A percentile compares a stretch with the other conserved stretches of the same genome.
These are phyloP conservation scores for Microcebus ravelobensis DNA, from an alignment of 2,113 vertebrate species.

Conservation along the genomic window DNA sequence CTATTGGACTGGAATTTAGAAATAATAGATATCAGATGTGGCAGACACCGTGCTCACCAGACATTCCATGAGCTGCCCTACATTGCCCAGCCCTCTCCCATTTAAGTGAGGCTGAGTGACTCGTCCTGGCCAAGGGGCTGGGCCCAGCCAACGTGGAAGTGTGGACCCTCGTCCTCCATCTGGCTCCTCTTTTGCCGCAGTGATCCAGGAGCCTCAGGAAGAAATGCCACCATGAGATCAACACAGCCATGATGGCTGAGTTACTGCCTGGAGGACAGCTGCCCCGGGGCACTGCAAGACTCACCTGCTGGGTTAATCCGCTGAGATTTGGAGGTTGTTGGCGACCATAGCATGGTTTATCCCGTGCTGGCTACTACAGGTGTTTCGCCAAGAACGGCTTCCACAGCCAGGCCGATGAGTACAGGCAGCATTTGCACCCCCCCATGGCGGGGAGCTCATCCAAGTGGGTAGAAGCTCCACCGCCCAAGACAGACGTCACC, in stretches of 20 bases:
- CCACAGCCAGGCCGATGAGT: background rate
- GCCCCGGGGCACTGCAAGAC: background rate
- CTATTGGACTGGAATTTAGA: background rate
- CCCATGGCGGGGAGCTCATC: rapidly evolving
- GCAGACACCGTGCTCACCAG: background rate
- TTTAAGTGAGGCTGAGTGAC: too few species aligned
- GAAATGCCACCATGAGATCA: background rate
- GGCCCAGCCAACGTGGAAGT: background rate
- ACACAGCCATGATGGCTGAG: background rate
- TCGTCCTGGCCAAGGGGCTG: background rate
- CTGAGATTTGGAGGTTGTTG: background rate
- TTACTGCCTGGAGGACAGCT: background rate
- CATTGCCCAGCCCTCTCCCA: background rate
- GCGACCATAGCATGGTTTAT: background rate
- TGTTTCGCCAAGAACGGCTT: background rate
- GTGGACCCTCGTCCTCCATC: background rate
- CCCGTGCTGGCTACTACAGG: background rate
- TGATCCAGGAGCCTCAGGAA: background rate
- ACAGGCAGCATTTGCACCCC: background rate
- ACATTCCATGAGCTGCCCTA: background rate
- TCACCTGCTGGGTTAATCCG: background rate
- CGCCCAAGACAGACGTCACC: background rate
- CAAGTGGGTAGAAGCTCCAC: background rate
- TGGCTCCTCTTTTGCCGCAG: background rate
- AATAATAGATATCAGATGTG: background rate